Percentiles rank a stretch among this genome's conserved stretches.
phyloP scores from a whole-genome alignment of 2,888 invertebrate genomes.

The Artemia sp. region DNA sequence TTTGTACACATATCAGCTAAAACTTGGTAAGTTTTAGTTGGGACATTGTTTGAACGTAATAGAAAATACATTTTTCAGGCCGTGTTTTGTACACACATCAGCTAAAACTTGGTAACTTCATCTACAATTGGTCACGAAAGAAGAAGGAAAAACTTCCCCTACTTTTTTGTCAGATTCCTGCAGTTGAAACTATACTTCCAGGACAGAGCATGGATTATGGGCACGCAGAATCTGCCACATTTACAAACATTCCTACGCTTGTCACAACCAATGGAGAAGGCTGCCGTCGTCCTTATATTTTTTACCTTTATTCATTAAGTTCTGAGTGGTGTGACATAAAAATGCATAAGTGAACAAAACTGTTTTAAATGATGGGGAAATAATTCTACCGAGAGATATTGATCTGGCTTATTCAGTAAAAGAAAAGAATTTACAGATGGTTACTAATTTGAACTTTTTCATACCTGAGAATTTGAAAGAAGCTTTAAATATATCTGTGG shows the following conservation, averaged over 20 bases:
- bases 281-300: not conserved
- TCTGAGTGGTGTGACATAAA: not conserved
- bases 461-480: not conserved
- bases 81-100: not conserved
- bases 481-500: not conserved
- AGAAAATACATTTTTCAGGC: not conserved
- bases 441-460: not conserved
- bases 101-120: not conserved
- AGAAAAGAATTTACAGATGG: not conserved
- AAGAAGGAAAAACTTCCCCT: not conserved
- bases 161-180: not conserved
- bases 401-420: not conserved
- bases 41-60: no score
- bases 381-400: constrained; percentile 10
- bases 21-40: not conserved
- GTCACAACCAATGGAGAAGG: not conserved
- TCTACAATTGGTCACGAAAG: constrained; percentile 7
- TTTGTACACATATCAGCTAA: not conserved
- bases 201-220: constrained; percentile 1
- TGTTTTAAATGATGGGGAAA: not conserved
- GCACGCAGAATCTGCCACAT: not conserved
- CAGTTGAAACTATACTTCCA: not conserved
- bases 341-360: no score
- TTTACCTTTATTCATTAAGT: not conserved
- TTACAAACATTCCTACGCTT: not conserved